These are phyloP conservation scores for Koerneria pararmatus DNA, from an alignment of 2,888 invertebrate genomes.

Conservation along the genomic window DNA sequence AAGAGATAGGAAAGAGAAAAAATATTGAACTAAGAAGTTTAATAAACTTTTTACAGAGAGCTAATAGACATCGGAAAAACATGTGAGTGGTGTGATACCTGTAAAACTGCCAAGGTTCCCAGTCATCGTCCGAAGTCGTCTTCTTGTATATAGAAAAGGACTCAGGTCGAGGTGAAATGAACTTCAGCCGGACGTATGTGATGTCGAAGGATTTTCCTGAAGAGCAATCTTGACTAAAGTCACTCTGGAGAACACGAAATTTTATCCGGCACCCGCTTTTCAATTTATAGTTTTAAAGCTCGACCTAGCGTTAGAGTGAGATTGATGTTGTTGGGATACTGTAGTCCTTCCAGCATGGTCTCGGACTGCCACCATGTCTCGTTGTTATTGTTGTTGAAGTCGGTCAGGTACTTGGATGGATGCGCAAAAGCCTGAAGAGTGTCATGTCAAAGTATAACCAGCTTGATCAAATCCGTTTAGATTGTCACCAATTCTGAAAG, in stretches of 20 bases:
- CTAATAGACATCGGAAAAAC: too few relatives aligned
- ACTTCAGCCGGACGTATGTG: constrained; percentile 87
- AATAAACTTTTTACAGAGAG: too few relatives aligned
- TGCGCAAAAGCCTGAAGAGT: constrained; percentile 42
- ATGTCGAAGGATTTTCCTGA: constrained; percentile 93
- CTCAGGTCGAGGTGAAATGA: constrained; percentile 91
- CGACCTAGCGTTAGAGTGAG: constrained; percentile 80
- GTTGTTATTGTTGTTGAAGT: constrained; percentile 82
- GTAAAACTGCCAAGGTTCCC: constrained; percentile 67
- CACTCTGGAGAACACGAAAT: background rate
- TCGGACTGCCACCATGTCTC: constrained; percentile 97
- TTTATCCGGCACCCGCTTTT: background rate
- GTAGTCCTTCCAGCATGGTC: constrained; percentile 89
- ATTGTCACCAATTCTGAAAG: too few relatives aligned
- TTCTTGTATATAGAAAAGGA: constrained; percentile 93
- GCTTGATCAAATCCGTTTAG: too few relatives aligned
- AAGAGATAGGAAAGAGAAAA: too few relatives aligned
- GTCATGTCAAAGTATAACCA: too few relatives aligned
- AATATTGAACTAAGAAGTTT: too few relatives aligned
- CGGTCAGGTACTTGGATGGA: constrained; percentile 71
- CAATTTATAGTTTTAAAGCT: background rate
- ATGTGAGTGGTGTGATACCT: constrained; percentile 63
- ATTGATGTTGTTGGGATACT: constrained; percentile 86
- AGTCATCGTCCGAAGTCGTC: constrained; percentile 66
- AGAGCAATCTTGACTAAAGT: constrained; percentile 35